Conservation (phyloP, 2,113 vertebrate genomes). For the Nesospiza acunhae region DNA sequence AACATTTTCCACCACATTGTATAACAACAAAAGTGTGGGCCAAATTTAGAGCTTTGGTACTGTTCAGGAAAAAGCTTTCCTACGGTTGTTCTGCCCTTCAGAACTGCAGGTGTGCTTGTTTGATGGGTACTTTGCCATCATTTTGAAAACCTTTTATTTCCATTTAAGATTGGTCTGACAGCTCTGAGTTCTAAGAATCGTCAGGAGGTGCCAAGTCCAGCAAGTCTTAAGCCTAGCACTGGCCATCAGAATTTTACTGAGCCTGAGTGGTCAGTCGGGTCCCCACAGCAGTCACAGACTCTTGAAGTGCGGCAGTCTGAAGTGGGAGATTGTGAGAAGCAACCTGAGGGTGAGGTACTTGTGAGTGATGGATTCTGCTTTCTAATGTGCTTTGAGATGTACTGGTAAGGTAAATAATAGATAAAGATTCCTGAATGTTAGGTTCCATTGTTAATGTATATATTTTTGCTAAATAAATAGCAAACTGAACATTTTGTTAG, state of each 20-base stretch:
- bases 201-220: neutral
- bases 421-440: neutral
- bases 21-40: neutral
- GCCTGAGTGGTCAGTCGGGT: neutral
- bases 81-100: neutral
- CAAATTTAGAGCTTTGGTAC: conserved; percentile 19
- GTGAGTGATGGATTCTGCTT: neutral
- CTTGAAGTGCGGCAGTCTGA: neutral
- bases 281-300: neutral
- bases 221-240: neutral
- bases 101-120: neutral
- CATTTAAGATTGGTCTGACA: neutral
- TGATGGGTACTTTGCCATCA: neutral
- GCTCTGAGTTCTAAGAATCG: neutral
- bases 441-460: neutral
- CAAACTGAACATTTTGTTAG: neutral
- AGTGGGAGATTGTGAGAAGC: neutral
- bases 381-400: neutral
- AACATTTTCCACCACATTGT: conserved; percentile 6
- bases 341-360: neutral
- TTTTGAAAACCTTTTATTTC: conserved; percentile 13
- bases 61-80: conserved; percentile 15
- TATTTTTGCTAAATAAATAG: neutral
- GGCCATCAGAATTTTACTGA: neutral
- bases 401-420: neutral